phyloP scores from a whole-genome alignment of 2,888 invertebrate species.

The Acrocera orbiculus region DNA sequence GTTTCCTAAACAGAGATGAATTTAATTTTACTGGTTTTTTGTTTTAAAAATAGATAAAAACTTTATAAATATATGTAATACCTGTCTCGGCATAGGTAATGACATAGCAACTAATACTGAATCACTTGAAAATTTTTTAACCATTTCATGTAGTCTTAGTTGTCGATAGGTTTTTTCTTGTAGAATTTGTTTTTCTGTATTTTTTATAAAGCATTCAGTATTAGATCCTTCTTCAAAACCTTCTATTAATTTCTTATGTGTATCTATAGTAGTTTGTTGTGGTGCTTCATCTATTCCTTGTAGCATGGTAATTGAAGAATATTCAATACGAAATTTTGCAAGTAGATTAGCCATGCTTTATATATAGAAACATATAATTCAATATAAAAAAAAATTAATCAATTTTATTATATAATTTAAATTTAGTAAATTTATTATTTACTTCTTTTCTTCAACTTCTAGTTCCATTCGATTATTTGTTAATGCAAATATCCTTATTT shows the following conservation, averaged over 20 bases:
- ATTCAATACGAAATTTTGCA: slow-evolving; percentile 87
- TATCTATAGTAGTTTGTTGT: slow-evolving; percentile 48
- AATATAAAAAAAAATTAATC: background rate
- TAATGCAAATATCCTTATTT: slow-evolving; percentile 66
- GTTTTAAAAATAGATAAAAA: too few relatives aligned
- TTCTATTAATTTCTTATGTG: slow-evolving; percentile 53
- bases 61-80: slow-evolving; percentile 18
- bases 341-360: slow-evolving; percentile 81
- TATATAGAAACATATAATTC: slow-evolving; percentile 4
- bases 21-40: too few relatives aligned
- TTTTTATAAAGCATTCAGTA: slow-evolving; percentile 17
- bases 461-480: slow-evolving; percentile 61
- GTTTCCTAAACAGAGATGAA: slow-evolving; percentile 38
- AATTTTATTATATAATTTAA: slow-evolving; percentile 7
- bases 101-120: slow-evolving; percentile 92
- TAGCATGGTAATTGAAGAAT: slow-evolving; percentile 78
- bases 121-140: slow-evolving; percentile 69
- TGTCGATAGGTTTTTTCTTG: slow-evolving; percentile 83
- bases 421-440: slow-evolving; percentile 14
- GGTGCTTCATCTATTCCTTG: slow-evolving; percentile 77
- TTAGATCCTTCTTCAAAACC: slow-evolving; percentile 38
- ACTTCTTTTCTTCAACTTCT: slow-evolving; percentile 75
- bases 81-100: slow-evolving; percentile 83
- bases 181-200: slow-evolving; percentile 52
- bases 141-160: slow-evolving; percentile 72